Conservation (phyloP, 1,140 invertebrate species). For the Philotrypesis tridentata region DNA sequence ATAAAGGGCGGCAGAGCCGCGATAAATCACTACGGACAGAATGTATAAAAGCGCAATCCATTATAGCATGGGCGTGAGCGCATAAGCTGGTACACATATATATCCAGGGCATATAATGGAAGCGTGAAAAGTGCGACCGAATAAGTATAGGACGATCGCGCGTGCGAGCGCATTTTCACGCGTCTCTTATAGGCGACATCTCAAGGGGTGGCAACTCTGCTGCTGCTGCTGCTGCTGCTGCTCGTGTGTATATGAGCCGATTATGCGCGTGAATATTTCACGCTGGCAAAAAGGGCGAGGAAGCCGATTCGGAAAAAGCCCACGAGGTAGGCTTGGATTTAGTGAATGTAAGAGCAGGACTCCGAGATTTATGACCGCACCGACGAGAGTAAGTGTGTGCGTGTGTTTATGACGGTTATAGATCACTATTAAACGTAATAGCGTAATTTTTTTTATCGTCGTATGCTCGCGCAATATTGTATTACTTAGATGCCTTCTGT, state of each 20-base stretch:
- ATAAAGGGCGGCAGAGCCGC: neutral
- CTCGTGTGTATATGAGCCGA: conserved; percentile 53
- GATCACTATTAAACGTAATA: conserved; percentile 72
- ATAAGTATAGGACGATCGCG: neutral
- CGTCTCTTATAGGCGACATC: neutral
- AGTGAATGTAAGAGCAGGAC: conserved; percentile 3
- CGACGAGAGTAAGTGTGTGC: conserved; percentile 46
- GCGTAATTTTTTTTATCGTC: conserved; percentile 68
- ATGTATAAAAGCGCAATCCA: conserved; percentile 20
- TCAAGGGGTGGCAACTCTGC: neutral
- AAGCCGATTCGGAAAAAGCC: conserved; percentile 32
- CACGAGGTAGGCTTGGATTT: conserved; percentile 34
- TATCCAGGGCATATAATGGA: neutral
- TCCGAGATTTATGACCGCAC: conserved; percentile 64
- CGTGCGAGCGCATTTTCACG: conserved; percentile 35
- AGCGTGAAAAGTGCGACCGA: conserved; percentile 28
- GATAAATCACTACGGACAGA: neutral
- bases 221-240: too few species aligned
- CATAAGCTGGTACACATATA: neutral
- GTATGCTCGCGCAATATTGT: conserved; percentile 61
- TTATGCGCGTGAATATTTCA: conserved; percentile 67
- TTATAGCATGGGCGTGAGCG: conserved; percentile 13
- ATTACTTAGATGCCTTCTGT: too few species aligned
- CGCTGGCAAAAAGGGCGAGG: conserved; percentile 45
- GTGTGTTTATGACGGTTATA: conserved; percentile 69